These are phyloP conservation scores for Catostylus mosaicus DNA, from an alignment of 30 jellyfish, hydroid and myxozoan species.

Conservation along the genomic window DNA sequence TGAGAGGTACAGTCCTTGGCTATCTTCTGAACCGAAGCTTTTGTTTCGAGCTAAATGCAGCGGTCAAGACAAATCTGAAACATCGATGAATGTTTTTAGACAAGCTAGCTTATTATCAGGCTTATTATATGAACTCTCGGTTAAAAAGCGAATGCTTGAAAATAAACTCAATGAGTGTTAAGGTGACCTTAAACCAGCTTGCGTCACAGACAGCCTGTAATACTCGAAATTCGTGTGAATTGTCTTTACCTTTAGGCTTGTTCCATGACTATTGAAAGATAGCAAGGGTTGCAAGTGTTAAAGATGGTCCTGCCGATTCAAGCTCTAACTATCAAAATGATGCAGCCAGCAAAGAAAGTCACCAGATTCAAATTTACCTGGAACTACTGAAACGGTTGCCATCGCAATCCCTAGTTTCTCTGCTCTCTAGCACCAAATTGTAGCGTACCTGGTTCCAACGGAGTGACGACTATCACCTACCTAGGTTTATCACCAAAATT, in stretches of 20 bases:
- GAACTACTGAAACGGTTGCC: too few species aligned
- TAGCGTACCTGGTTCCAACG: too few species aligned
- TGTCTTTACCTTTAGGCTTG: background rate
- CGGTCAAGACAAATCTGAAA: background rate
- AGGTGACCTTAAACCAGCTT: background rate
- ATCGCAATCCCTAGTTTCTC: too few species aligned
- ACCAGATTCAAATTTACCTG: too few species aligned
- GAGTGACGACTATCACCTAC: too few species aligned
- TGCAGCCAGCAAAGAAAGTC: too few species aligned
- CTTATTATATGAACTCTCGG: background rate
- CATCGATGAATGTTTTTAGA: background rate
- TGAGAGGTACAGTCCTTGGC: conserved; percentile 8
- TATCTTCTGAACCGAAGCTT: background rate
- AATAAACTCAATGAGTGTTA: background rate
- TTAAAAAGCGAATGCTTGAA: background rate
- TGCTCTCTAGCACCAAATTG: too few species aligned
- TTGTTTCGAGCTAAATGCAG: background rate
- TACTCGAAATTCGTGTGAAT: too few species aligned
- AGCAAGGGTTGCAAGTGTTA: background rate
- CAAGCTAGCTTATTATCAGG: too few species aligned
- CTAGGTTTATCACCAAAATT: too few species aligned
- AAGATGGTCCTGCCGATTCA: background rate
- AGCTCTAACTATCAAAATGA: background rate
- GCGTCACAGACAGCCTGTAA: background rate
- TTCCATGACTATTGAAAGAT: background rate